These are phyloP conservation scores for Sanderia malayensis DNA, from an alignment of 30 jellyfish, hydroid and myxozoan species.

Conservation along the genomic window DNA sequence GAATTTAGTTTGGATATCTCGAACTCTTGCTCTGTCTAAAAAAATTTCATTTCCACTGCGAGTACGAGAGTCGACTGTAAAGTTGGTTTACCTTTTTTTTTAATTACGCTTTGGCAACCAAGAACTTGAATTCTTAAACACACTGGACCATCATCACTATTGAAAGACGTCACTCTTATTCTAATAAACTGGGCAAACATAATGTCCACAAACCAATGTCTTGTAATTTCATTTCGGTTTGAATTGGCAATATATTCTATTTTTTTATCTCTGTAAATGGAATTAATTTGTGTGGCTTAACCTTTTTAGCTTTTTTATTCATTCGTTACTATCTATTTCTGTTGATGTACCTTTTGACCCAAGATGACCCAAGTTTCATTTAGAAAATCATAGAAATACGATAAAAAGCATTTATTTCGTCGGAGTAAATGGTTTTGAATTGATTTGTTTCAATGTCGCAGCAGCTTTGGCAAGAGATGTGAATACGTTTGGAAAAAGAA, in stretches of 20 bases:
- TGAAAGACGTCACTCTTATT: not conserved
- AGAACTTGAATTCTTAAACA: constrained; percentile 32
- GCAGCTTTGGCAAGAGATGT: not conserved
- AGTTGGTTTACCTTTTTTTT: no score
- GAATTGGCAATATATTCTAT: constrained; percentile 1
- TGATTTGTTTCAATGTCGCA: no score
- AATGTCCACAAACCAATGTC: constrained; percentile 2
- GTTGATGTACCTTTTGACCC: no score
- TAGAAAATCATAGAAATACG: no score
- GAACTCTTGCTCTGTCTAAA: no score
- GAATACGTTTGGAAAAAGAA: not conserved
- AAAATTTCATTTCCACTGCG: no score
- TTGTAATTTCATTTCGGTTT: not conserved
- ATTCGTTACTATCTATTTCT: not conserved
- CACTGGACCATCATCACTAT: constrained; percentile 3
- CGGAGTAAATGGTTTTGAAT: no score
- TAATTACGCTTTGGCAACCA: no score
- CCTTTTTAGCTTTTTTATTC: not conserved
- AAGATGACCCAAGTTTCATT: no score
- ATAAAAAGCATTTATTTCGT: not conserved
- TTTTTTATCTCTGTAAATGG: not conserved
- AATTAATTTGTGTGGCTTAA: no score
- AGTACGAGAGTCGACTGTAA: no score
- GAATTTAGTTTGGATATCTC: no score
- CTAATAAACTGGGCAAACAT: constrained; percentile 10